These are phyloP conservation scores for Nannoperca obscura DNA, from an alignment of 2,797 vertebrate species.

Conservation along the genomic window DNA sequence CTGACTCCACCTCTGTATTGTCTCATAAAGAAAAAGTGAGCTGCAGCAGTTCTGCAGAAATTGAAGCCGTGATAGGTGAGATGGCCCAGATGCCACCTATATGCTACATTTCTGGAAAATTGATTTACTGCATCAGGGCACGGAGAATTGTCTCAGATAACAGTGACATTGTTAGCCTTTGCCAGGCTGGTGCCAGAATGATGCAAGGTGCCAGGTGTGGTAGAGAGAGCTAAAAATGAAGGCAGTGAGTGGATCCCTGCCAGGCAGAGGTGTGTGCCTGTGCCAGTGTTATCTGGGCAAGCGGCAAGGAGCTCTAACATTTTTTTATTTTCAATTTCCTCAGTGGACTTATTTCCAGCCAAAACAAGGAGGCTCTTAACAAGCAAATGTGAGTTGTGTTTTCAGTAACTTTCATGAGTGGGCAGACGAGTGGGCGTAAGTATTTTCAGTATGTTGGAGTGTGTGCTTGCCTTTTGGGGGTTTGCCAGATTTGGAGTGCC, in stretches of 20 bases:
- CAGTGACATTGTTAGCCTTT: constrained; percentile 61
- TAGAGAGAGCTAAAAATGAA: constrained; percentile 64
- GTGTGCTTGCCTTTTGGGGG: constrained; percentile 64
- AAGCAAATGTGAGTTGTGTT: constrained; percentile 69
- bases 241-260: constrained; percentile 66
- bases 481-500: constrained; percentile 63
- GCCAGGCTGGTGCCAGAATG: constrained; percentile 66
- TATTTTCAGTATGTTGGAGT: constrained; percentile 74
- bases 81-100: constrained; percentile 60
- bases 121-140: constrained; percentile 75
- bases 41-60: constrained; percentile 35
- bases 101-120: constrained; percentile 64
- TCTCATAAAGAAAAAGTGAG: constrained; percentile 24
- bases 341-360: constrained; percentile 62
- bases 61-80: constrained; percentile 41
- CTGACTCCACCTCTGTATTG: neutral
- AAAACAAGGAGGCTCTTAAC: constrained; percentile 76
- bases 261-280: constrained; percentile 65
- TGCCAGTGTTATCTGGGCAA: constrained; percentile 74
- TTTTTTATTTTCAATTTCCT: constrained; percentile 76
- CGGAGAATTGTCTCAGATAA: constrained; percentile 72
- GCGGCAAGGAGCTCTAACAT: constrained; percentile 56
- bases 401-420: constrained; percentile 68
- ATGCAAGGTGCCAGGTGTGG: constrained; percentile 74
- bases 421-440: constrained; percentile 64